A percentile compares a stretch with the other conserved stretches of the same genome.
Conservation (phyloP, 2,888 invertebrate species). For the Dynastes grantii region DNA sequence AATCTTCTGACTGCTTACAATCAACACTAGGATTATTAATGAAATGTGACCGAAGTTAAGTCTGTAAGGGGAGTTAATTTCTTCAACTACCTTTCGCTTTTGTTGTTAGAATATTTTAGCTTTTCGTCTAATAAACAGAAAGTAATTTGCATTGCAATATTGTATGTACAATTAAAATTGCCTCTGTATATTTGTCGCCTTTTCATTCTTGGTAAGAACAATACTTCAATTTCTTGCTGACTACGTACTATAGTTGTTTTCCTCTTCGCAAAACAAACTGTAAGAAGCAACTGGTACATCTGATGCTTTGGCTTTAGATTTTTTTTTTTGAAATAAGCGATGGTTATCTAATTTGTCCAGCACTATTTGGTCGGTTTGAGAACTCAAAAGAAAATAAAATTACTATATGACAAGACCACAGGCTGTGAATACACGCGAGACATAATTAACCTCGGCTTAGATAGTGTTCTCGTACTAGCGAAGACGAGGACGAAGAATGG, state of each 20-base stretch:
- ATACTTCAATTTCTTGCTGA: no score
- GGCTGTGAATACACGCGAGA: conserved; percentile 45
- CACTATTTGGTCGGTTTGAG: conserved; percentile 30
- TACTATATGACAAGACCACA: conserved; percentile 43
- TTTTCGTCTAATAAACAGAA: no score
- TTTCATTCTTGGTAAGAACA: no score
- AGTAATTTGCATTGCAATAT: no score
- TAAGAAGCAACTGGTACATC: background rate
- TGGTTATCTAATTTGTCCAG: conserved; percentile 39
- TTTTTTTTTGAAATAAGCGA: background rate
- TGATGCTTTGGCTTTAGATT: background rate
- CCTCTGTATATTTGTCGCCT: no score
- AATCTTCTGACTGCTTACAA: no score
- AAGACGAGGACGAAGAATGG: conserved; percentile 24
- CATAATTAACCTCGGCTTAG: conserved; percentile 40
- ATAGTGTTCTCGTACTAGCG: conserved; percentile 29
- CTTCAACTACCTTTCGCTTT: no score
- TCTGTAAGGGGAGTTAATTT: no score
- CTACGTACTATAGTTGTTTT: background rate
- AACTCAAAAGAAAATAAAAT: conserved; percentile 41
- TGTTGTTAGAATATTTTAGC: no score
- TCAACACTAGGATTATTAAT: no score
- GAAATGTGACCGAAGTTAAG: no score
- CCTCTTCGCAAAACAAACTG: background rate
- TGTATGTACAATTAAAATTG: no score